phyloP scores from a whole-genome alignment of 2,888 invertebrate genomes.

The Stramonita haemastoma region DNA sequence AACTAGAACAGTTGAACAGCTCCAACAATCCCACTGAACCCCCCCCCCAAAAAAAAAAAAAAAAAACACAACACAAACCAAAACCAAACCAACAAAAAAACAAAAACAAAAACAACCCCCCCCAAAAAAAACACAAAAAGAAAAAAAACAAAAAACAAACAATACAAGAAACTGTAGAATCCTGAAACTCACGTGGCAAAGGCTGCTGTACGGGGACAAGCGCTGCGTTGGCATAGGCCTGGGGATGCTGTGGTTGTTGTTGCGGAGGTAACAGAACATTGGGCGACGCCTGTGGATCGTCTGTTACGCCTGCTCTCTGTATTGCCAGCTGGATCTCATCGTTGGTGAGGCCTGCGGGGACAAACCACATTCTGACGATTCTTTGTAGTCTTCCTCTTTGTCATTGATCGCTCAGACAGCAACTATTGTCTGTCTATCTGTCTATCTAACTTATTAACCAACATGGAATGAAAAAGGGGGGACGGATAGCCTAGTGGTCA shows the following conservation, averaged over 20 bases:
- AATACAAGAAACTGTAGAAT: too few species aligned
- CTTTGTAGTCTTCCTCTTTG: too few species aligned
- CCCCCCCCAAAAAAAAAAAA: neutral
- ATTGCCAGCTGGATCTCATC: slow-evolving; percentile 70
- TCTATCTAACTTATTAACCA: too few species aligned
- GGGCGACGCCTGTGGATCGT: slow-evolving; percentile 33
- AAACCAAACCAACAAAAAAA: too few species aligned
- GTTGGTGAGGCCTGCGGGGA: slow-evolving; percentile 62
- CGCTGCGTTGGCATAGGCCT: slow-evolving; percentile 24
- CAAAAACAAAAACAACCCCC: neutral
- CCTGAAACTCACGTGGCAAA: slow-evolving; percentile 5
- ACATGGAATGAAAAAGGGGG: too few species aligned
- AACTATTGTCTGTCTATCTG: too few species aligned
- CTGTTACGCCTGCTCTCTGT: slow-evolving; percentile 61
- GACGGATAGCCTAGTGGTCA: too few species aligned
- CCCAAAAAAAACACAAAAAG: neutral
- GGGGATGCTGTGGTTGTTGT: slow-evolving; percentile 28
- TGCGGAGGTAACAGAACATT: neutral
- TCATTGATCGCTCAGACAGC: too few species aligned
- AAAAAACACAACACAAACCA: neutral
- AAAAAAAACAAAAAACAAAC: neutral
- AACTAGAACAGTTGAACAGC: too few species aligned
- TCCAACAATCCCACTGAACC: too few species aligned
- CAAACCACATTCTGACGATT: too few species aligned
- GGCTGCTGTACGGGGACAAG: slow-evolving; percentile 20